phyloP scores from a whole-genome alignment of 2,797 vertebrate genomes.

The Taeniopygia guttata region DNA sequence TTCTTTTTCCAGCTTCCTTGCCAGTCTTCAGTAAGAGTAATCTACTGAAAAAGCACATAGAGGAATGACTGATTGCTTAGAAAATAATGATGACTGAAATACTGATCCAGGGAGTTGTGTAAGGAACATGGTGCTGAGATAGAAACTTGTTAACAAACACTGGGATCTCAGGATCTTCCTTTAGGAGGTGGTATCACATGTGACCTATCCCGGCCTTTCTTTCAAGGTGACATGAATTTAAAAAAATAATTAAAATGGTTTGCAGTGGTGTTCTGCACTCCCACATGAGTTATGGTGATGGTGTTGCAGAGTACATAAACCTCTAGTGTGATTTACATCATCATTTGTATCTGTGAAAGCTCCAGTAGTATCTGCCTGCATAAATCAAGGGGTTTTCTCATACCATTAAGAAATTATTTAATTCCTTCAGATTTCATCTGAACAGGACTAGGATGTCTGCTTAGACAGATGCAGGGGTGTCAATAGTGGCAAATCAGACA shows the following conservation, averaged over 20 bases:
- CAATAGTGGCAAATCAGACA: not conserved
- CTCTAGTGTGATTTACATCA: not conserved
- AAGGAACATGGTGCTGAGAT: not conserved
- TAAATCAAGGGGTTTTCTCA: not conserved
- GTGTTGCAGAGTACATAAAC: not conserved
- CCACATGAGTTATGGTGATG: not conserved
- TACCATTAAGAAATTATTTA: not conserved
- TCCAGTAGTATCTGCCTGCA: not conserved
- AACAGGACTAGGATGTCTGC: not conserved
- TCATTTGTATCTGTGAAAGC: not conserved
- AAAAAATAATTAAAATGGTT: not conserved
- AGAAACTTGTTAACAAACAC: not conserved
- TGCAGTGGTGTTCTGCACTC: not conserved
- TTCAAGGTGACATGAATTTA: not conserved
- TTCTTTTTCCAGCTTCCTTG: not conserved
- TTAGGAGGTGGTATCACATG: not conserved
- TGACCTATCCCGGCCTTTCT: not conserved
- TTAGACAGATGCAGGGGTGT: not conserved
- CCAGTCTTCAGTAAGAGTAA: not conserved
- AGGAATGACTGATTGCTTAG: not conserved
- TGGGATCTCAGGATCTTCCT: not conserved
- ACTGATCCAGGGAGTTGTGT: not conserved
- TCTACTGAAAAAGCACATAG: not conserved
- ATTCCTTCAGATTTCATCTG: not conserved
- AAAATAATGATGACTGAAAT: not conserved